These are phyloP conservation scores for Lasaia peninsularis DNA, from an alignment of 1,140 invertebrate species.

Conservation along the genomic window DNA sequence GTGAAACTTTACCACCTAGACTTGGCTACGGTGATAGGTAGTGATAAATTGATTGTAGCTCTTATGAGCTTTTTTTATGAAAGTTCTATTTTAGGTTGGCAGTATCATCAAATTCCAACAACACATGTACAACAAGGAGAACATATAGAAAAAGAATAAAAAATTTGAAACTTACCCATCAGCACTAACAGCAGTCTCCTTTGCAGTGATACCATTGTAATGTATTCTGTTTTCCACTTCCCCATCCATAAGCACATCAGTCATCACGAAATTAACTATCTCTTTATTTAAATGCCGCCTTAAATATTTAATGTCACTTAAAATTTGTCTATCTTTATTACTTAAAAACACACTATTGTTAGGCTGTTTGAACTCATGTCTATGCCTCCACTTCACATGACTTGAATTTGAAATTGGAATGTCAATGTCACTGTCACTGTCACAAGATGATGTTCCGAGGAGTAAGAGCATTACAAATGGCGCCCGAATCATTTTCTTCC, in stretches of 20 bases:
- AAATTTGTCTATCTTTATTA: conserved; percentile 27
- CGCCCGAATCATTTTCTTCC: conserved; percentile 51
- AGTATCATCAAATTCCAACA: too few relatives aligned
- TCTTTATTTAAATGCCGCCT: conserved; percentile 57
- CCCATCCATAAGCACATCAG: conserved; percentile 79
- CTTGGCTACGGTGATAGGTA: too few relatives aligned
- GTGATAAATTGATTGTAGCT: too few relatives aligned
- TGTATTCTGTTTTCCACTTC: conserved; percentile 80
- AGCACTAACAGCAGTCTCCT: conserved; percentile 79
- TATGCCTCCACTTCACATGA: conserved; percentile 21
- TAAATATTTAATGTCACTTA: conserved; percentile 61
- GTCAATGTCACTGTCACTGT: conserved; percentile 33
- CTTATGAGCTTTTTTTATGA: too few relatives aligned
- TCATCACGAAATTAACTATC: conserved; percentile 78
- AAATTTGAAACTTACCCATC: conserved; percentile 65
- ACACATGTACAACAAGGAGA: too few relatives aligned
- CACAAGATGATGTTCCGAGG: conserved; percentile 53
- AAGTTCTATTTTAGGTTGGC: too few relatives aligned
- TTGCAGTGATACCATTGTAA: conserved; percentile 79
- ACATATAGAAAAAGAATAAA: too few relatives aligned
- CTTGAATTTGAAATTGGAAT: conserved; percentile 23
- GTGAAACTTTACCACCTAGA: too few relatives aligned
- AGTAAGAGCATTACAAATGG: conserved; percentile 52
- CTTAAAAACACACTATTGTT: conserved; percentile 20
- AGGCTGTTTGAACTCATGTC: conserved; percentile 14